Conservation (phyloP, 2,888 invertebrate species). For the Stenotaenia linearis region DNA sequence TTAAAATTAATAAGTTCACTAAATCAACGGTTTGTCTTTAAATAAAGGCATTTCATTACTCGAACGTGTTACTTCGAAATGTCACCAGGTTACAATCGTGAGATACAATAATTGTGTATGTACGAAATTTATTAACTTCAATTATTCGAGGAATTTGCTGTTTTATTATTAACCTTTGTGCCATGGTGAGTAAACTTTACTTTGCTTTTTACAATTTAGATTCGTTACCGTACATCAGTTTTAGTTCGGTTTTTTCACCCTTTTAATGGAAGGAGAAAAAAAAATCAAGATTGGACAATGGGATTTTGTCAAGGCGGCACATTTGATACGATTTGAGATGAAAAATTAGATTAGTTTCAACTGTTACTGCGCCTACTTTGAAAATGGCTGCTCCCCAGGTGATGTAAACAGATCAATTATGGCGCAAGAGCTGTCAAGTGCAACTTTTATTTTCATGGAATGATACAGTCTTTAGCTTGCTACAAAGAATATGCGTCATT, state of each 20-base stretch:
- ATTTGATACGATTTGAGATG: neutral
- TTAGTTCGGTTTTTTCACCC: too few species aligned
- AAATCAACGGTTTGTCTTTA: too few species aligned
- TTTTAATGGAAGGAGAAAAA: neutral
- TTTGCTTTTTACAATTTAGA: too few species aligned
- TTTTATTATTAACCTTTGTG: too few species aligned
- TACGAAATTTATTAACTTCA: neutral
- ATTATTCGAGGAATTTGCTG: too few species aligned
- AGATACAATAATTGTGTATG: neutral
- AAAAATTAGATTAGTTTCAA: conserved; percentile 11
- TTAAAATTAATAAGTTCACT: too few species aligned
- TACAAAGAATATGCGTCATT: neutral
- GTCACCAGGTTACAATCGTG: too few species aligned
- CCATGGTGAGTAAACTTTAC: too few species aligned
- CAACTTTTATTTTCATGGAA: neutral
- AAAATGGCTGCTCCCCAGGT: neutral
- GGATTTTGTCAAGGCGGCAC: neutral
- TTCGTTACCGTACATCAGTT: too few species aligned
- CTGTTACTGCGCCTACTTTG: neutral
- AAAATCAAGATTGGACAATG: neutral
- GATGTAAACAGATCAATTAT: conserved; percentile 12
- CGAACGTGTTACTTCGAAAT: too few species aligned
- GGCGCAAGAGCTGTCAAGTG: neutral
- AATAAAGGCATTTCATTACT: too few species aligned
- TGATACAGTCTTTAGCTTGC: neutral